Percentiles rank a stretch among this genome's conserved stretches.
Conservation (phyloP, 2,797 vertebrate genomes). For the Esox masquinongy region DNA sequence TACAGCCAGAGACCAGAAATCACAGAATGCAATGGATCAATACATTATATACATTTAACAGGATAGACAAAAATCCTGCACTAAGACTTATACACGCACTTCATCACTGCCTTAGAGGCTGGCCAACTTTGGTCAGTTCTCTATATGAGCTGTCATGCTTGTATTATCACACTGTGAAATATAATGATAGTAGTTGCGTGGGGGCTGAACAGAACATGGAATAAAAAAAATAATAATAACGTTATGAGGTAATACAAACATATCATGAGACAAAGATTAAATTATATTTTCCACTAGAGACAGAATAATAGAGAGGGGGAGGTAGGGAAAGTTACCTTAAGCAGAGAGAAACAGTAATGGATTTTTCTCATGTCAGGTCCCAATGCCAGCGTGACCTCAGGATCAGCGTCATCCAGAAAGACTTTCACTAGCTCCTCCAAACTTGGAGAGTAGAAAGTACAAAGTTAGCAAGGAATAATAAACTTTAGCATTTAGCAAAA, state of each 20-base stretch:
- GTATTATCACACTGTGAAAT: neutral
- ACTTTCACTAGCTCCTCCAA: constrained; percentile 76
- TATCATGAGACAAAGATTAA: neutral
- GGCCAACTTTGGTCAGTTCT: neutral
- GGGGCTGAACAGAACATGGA: neutral
- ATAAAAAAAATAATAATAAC: neutral
- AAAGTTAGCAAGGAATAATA: constrained; percentile 15
- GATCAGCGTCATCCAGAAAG: constrained; percentile 85
- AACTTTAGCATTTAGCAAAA: neutral
- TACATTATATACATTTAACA: no score
- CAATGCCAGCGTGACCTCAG: constrained; percentile 79
- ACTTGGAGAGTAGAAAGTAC: constrained; percentile 60
- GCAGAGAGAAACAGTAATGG: constrained; percentile 80
- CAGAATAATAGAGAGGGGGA: neutral
- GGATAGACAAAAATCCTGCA: no score
- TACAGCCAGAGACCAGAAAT: no score
- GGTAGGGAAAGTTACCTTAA: constrained; percentile 79
- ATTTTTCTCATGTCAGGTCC: constrained; percentile 92
- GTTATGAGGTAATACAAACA: neutral
- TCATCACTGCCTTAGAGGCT: neutral
- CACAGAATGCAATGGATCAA: no score
- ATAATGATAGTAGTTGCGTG: neutral
- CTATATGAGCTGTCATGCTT: neutral
- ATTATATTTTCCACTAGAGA: neutral
- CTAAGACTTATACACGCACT: no score